These are phyloP conservation scores for Phenganax subtilis DNA, from an alignment of 92 coral and sea anemone genomes.

Conservation along the genomic window DNA sequence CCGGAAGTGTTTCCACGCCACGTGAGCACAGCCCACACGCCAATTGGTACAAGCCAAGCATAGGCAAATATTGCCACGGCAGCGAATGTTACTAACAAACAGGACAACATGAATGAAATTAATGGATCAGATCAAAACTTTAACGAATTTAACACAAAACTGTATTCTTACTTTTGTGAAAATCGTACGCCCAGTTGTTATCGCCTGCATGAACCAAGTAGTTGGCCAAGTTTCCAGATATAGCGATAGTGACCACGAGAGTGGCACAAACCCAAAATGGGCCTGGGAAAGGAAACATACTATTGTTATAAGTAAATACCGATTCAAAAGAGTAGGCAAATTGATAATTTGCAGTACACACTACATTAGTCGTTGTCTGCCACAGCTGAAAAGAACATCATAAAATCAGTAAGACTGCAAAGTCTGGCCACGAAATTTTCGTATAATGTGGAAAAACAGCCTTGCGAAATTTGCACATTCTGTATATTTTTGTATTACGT, in stretches of 20 bases:
- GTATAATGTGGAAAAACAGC: too few relatives aligned
- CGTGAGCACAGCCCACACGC: conserved; percentile 72
- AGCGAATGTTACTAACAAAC: conserved; percentile 73
- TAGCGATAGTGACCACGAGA: conserved; percentile 88
- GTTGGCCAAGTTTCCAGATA: conserved; percentile 90
- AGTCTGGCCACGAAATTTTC: too few relatives aligned
- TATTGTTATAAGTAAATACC: neutral
- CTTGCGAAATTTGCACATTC: too few relatives aligned
- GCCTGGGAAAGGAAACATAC: conserved; percentile 46
- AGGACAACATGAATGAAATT: neutral
- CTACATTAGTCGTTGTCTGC: neutral
- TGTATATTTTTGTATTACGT: too few relatives aligned
- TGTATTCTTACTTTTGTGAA: conserved; percentile 71
- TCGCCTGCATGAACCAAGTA: conserved; percentile 73
- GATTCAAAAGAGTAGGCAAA: neutral
- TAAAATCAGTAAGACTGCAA: too few relatives aligned
- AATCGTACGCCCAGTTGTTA: conserved; percentile 91
- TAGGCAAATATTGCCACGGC: conserved; percentile 90
- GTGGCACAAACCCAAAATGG: conserved; percentile 99
- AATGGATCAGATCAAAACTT: neutral
- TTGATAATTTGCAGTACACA: neutral
- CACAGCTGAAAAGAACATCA: too few relatives aligned
- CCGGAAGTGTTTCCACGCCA: conserved; percentile 96
- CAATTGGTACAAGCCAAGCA: conserved; percentile 83
- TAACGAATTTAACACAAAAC: neutral